Evolutionary conservation across 1,140 invertebrate species (phyloP).

Genomic region (Caenorhabditis inopinata): DNA sequence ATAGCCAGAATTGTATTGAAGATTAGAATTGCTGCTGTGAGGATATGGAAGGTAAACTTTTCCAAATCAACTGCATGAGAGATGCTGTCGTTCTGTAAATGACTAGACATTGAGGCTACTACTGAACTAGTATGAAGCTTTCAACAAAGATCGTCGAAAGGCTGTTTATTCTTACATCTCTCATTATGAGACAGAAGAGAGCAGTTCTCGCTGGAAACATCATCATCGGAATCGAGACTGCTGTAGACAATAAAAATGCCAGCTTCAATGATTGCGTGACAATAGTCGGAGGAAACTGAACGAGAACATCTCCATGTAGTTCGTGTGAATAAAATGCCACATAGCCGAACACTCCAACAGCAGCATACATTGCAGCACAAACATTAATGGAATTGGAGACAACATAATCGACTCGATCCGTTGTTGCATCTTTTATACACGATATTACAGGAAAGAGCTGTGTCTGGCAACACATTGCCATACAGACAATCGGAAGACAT

Average conservation of each 20-base stretch:
- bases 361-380: constrained; percentile 76
- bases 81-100: constrained; percentile 37
- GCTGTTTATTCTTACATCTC: constrained; percentile 72
- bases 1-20: constrained; percentile 76
- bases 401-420: constrained; percentile 84
- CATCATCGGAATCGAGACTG: constrained; percentile 90
- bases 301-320: constrained; percentile 80
- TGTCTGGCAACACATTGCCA: constrained; percentile 92
- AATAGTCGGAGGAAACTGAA: constrained; percentile 69
- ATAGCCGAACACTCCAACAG: constrained; percentile 84
- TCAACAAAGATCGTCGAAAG: not conserved
- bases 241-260: constrained; percentile 88
- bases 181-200: constrained; percentile 84
- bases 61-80: constrained; percentile 22
- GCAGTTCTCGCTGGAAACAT: constrained; percentile 93
- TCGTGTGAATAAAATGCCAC: constrained; percentile 78
- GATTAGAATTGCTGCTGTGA: constrained; percentile 78
- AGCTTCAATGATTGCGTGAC: constrained; percentile 74
- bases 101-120: no score
- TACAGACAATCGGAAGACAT: constrained; percentile 86
- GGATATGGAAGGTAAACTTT: constrained; percentile 73
- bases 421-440: constrained; percentile 79
- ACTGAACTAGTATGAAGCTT: no score
- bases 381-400: constrained; percentile 85
- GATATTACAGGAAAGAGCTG: constrained; percentile 95